Base-by-base conservation (phyloP, 2,797 vertebrate species). In the Cygnus olor region DNA sequence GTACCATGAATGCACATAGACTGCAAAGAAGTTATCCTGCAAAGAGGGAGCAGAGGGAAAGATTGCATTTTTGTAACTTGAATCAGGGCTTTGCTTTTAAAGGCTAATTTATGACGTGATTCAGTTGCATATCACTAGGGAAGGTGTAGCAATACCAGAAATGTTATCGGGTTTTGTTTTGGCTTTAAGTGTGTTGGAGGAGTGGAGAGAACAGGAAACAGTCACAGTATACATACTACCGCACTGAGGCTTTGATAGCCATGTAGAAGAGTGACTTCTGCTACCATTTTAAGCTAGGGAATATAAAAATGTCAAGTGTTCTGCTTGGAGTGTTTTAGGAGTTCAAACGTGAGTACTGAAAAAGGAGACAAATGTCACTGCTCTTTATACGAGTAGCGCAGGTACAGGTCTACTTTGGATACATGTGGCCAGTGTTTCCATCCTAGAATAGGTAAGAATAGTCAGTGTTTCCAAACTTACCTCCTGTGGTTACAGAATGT, bases 51-150 rank as follows among this genome's bases (percentile, higher is more conserved):
- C 72, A 47, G 85, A 34, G 90, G 63, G 83, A 40, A 90, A 76
- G 74, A 88, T 77, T 68, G 32, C 40, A 10, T 68, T 83, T 94
- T 87, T 74, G 10, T 87, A 74, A 89, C 80, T 71, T 69, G 80
- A 87, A 89, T 94, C 71, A 32, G 71, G 72, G 73, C 60, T 90
- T 93, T 94, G 80, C 79, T 94, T 96, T 85, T 91, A 53, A 79
- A 89, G 45, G n/a, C 47, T 80, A 11, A 76, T 82, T 45, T 69
- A 28, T 88, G 80, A 66, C 18, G 9, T 32, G 66, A 54, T 88
- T 94, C 63, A 77, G 73, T 85, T 96, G 72, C 28, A 25, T 88
- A 74, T 66, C 82, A 88, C 61, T 76, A 60, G 87, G 90, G 42
- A 72, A 91, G 71, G 57, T 82, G 42, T 89, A 83, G 57, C 71